Base-by-base conservation (phyloP, 2,888 invertebrate species). In the Eupithecia inturbata region DNA sequence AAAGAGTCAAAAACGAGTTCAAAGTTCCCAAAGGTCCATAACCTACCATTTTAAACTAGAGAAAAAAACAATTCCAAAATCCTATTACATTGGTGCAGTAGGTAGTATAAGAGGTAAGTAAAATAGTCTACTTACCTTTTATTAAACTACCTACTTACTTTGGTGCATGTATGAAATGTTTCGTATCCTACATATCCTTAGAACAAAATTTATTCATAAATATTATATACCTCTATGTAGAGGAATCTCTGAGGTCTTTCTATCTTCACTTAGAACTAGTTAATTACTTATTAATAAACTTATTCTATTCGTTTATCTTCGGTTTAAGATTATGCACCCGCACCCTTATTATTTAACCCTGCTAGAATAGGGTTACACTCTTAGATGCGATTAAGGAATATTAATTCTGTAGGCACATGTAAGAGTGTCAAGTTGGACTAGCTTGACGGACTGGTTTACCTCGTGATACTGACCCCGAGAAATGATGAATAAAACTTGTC, bases 371-470 rank as follows among this genome's bases (percentile, higher is more conserved):
- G n/a, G n/a, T n/a, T n/a, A n/a, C n/a, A n/a, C n/a, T n/a, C n/a
- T n/a, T n/a, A n/a, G n/a, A n/a, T n/a, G n/a, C n/a, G n/a, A n/a
- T n/a, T n/a, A n/a, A n/a, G n/a, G n/a, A n/a, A n/a, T n/a, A n/a
- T n/a, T n/a, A n/a, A 49, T n/a, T 49, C 49, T 49, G 4, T 49
- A 49, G 49, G n/a, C n/a, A 7, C 49, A 9, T 9, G n/a, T 49
- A 49, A 1, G n/a, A 49, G n/a, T 49, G 12, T 60, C 36, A 64
- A 64, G 1, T 67, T 41, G 39, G 45, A 39, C 67, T 45, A 67
- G 67, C 45, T 67, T 45, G 45, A 67, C 67, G 9, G 41, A 67
- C 67, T 67, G 67, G 67, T 67, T 45, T 67, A 45, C 66, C 66
- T 26, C 66, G 16, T 12, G 66, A 67, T 41, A 41, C 66, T n/a